Evolutionary conservation across 1,140 invertebrate species (phyloP).

Genomic region (Trissolcus basalis): DNA sequence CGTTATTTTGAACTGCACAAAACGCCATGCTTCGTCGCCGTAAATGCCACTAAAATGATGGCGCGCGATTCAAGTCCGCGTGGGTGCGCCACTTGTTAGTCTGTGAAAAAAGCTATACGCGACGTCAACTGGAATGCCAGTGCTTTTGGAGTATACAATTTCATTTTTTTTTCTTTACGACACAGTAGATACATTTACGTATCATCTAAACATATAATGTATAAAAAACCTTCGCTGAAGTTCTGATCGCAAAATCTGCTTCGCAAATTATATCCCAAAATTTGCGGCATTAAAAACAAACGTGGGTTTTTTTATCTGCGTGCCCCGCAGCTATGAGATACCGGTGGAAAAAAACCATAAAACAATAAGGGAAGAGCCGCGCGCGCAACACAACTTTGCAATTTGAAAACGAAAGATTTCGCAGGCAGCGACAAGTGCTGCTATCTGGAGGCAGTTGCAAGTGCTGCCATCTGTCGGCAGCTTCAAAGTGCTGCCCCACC

Average conservation of each 20-base stretch:
- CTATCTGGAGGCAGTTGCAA: background rate
- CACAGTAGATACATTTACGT: constrained; percentile 40
- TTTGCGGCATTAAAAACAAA: background rate
- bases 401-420: too few species aligned
- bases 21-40: constrained; percentile 27
- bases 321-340: too few species aligned
- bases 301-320: too few species aligned
- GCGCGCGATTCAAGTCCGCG: constrained; percentile 5
- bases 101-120: constrained; percentile 39
- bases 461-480: constrained; percentile 1
- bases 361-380: too few species aligned
- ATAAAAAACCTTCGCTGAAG: constrained; percentile 53
- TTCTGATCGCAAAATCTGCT: constrained; percentile 34
- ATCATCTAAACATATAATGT: constrained; percentile 54
- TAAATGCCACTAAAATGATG: constrained; percentile 28
- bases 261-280: constrained; percentile 8
- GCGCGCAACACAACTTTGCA: too few species aligned
- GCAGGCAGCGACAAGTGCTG: too few species aligned
- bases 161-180: constrained; percentile 26
- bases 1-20: constrained; percentile 26
- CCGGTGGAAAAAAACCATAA: too few species aligned
- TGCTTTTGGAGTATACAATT: constrained; percentile 38
- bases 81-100: constrained; percentile 6
- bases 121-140: constrained; percentile 40
- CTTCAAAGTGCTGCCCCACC: background rate